A percentile compares a stretch with the other conserved stretches of the same genome.
phyloP scores from a whole-genome alignment of 2,888 invertebrate genomes.

The Agrilus biguttatus region DNA sequence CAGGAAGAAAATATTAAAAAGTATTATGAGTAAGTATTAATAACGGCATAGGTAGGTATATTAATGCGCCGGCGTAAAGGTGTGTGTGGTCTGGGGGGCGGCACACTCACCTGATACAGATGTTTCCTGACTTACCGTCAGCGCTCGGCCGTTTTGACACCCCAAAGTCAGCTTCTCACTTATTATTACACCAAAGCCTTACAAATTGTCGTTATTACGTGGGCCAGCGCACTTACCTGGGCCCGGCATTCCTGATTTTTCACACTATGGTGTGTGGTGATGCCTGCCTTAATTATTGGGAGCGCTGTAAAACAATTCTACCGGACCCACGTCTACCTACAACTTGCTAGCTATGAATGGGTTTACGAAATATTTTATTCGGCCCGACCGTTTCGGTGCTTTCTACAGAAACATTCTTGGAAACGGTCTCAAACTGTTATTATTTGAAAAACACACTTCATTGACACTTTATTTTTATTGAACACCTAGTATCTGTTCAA shows the following conservation, averaged over 20 bases:
- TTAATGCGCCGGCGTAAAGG: conserved; percentile 30
- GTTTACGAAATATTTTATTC: too few relatives aligned
- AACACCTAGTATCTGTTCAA: too few relatives aligned
- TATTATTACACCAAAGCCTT: conserved; percentile 11
- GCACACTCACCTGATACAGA: conserved; percentile 25
- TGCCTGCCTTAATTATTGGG: conserved; percentile 20
- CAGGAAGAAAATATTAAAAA: conserved; percentile 28
- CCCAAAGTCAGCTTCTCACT: conserved; percentile 14
- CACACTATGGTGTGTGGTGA: conserved; percentile 26
- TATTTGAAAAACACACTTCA: too few relatives aligned
- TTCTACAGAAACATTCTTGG: too few relatives aligned
- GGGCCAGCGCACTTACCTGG: conserved; percentile 4
- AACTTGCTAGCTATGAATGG: too few relatives aligned
- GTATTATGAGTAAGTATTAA: conserved; percentile 28
- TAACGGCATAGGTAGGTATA: conserved; percentile 29
- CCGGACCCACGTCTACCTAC: too few relatives aligned
- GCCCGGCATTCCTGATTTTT: conserved; percentile 22
- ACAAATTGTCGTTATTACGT: conserved; percentile 10
- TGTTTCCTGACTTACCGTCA: conserved; percentile 15
- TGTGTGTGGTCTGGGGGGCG: conserved; percentile 27
- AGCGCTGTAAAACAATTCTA: conserved; percentile 14
- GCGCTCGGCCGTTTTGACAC: conserved; percentile 18
- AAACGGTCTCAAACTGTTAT: too few relatives aligned
- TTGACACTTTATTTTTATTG: too few relatives aligned
- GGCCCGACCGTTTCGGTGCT: too few relatives aligned